These are phyloP conservation scores for Megastigmus dorsalis DNA, from an alignment of 2,888 invertebrate genomes.

Conservation along the genomic window DNA sequence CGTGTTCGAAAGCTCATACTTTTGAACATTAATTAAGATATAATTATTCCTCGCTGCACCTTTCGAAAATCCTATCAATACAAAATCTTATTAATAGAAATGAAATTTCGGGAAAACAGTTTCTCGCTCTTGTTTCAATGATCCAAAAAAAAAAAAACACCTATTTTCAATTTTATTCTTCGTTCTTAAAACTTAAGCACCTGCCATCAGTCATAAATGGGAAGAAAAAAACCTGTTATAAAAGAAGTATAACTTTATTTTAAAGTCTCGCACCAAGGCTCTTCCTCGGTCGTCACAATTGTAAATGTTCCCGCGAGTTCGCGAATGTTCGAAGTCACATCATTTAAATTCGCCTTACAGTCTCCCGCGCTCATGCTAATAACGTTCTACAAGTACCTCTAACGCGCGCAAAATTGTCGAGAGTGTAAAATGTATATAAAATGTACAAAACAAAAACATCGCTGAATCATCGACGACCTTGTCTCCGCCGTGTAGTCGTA, in stretches of 20 bases:
- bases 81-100: too few relatives aligned
- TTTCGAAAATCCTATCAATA: too few relatives aligned
- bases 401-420: conserved; percentile 3
- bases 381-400: not conserved
- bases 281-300: not conserved
- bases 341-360: not conserved
- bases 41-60: too few relatives aligned
- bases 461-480: conserved; percentile 30
- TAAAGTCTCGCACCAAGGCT: not conserved
- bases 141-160: too few relatives aligned
- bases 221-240: not conserved
- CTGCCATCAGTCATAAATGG: too few relatives aligned
- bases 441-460: conserved; percentile 14
- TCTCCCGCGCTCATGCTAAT: not conserved
- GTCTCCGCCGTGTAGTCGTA: too few relatives aligned
- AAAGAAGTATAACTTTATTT: not conserved
- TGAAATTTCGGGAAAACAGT: too few relatives aligned
- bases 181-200: too few relatives aligned
- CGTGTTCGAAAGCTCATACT: too few relatives aligned
- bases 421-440: conserved; percentile 9
- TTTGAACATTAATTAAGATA: too few relatives aligned
- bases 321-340: not conserved
- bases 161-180: too few relatives aligned
- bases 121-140: too few relatives aligned
- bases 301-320: not conserved